Evolutionary conservation across 2,113 vertebrate species (phyloP).

Genomic region (Campylomormyrus tamandua): DNA sequence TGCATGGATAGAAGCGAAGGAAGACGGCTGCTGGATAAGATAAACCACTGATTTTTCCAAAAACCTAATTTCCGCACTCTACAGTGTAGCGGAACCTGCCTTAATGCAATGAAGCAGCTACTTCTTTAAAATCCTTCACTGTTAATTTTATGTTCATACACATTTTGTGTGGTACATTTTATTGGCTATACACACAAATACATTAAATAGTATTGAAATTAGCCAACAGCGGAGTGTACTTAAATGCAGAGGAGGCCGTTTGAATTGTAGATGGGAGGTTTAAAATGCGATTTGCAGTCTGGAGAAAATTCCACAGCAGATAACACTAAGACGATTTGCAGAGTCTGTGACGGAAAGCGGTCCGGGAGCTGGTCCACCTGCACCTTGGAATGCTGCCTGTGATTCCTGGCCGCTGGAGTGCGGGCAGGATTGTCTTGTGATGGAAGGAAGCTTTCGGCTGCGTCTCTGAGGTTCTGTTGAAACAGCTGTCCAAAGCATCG

Average conservation of each 20-base stretch:
- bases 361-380: neutral
- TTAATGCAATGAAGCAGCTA: neutral
- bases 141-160: neutral
- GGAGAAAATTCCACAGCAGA: constrained; percentile 20
- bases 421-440: neutral
- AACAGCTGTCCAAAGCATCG: constrained; percentile 22
- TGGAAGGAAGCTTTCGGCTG: neutral
- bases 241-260: neutral
- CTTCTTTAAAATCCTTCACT: neutral
- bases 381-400: neutral
- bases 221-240: neutral
- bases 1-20: neutral
- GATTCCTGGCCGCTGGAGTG: neutral
- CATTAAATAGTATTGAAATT: neutral
- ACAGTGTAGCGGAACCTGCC: neutral
- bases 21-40: neutral
- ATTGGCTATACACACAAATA: neutral
- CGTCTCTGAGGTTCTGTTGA: constrained; percentile 34
- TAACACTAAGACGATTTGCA: constrained; percentile 21
- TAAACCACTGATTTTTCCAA: neutral
- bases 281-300: neutral
- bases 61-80: neutral
- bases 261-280: neutral
- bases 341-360: neutral
- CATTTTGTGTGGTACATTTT: neutral